Evolutionary conservation across 2,888 invertebrate genomes (phyloP), one percentile per base, ranked within the genome.

Genomic region (Megamerina dolium): DNA sequence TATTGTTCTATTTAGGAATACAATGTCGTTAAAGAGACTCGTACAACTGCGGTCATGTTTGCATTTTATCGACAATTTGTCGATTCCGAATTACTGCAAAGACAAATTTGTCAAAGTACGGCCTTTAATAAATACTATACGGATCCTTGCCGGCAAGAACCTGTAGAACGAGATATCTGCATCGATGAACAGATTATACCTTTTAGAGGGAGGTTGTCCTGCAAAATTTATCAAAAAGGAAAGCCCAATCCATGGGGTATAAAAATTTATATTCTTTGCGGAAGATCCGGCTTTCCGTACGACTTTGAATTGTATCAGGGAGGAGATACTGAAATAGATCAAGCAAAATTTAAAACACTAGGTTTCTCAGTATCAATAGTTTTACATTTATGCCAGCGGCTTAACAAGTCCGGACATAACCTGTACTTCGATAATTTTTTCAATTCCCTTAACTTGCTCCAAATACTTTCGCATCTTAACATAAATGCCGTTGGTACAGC

Each of bases 401-500:
- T n/a, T n/a, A n/a, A n/a, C n/a, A n/a, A n/a, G n/a, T n/a, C n/a
- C 17, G 37, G 37, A 10, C 37, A 37, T 26, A 37, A 37, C 16
- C 16, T 37, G 23, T 37, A 37, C n/a, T n/a, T n/a, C n/a, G n/a
- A n/a, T 17, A 37, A 37, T n/a, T 14, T 37, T 27, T 37, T 37
- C n/a, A 37, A 26, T 16, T 27, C 37, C 8, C 27, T 6, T n/a
- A 27, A 26, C 21, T n/a, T n/a, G n/a, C n/a, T n/a, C n/a, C n/a
- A 35, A 35, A 35, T 21, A 21, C 21, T 35, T n/a, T 8, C 21
- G 9, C 21, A 35, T 6, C 16, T 20, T 12, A 20, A 35, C 8
- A 35, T 35, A n/a, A 20, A 21, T 35, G 20, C 21, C 13, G 5
- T 23, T 35, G 35, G 35, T 5, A 35, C 8, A n/a, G n/a, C n/a